Percentiles rank a stretch among this genome's conserved stretches.
Conservation (phyloP, 2,113 vertebrate species). For the Tupaia tana region DNA sequence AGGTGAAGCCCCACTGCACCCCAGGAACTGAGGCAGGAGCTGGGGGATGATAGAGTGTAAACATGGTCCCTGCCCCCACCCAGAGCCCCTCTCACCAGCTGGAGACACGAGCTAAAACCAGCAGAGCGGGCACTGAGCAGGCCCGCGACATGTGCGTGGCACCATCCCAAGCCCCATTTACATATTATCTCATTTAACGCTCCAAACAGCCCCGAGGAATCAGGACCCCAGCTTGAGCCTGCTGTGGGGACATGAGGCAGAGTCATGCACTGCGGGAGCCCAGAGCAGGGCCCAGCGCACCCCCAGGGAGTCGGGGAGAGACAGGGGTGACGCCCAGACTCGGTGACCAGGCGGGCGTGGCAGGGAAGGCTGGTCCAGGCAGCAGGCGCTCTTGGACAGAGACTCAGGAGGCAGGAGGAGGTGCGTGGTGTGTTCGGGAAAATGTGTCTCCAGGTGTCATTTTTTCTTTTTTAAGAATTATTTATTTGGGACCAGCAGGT, state of each 20-base stretch:
- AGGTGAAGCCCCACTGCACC: neutral
- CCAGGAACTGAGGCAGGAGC: neutral
- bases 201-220: neutral
- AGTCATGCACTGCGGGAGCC: neutral
- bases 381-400: neutral
- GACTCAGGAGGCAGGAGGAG: neutral
- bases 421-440: neutral
- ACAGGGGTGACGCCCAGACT: neutral
- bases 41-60: neutral
- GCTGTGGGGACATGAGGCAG: neutral
- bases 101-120: neutral
- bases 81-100: neutral
- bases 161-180: neutral
- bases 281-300: neutral
- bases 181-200: slow-evolving; percentile 57
- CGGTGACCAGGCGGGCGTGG: neutral
- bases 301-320: neutral
- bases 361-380: neutral
- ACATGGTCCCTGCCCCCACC: neutral
- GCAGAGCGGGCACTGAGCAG: neutral
- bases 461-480: too few relatives aligned
- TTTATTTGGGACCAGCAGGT: too few relatives aligned
- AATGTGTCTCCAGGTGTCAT: neutral
- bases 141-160: neutral
- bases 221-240: neutral